Conservation (phyloP, 2,113 vertebrate species). For the Paradoxurus hermaphroditus region DNA sequence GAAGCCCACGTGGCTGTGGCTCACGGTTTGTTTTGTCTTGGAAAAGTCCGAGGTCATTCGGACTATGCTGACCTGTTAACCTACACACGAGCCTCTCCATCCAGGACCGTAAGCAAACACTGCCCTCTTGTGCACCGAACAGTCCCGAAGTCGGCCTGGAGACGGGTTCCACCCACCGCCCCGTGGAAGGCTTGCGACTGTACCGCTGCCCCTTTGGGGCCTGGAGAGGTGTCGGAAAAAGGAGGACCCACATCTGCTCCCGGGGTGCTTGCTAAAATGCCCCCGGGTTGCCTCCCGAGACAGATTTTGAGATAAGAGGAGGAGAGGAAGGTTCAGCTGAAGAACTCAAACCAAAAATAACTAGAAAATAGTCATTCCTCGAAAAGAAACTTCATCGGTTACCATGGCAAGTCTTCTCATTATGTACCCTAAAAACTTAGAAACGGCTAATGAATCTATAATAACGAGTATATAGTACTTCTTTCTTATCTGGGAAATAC, state of each 20-base stretch:
- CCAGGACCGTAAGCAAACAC: constrained; percentile 77
- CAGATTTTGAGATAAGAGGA: constrained; percentile 23
- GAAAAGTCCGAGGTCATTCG: constrained; percentile 65
- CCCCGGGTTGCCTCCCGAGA: neutral
- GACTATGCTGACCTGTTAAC: constrained; percentile 64
- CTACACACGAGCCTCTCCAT: neutral
- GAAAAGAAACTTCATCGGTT: neutral
- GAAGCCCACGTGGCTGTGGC: neutral
- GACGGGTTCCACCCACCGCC: neutral
- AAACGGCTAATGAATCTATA: neutral
- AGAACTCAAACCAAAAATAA: constrained; percentile 5
- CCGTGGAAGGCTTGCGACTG: neutral
- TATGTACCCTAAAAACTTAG: neutral
- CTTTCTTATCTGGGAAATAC: constrained; percentile 11
- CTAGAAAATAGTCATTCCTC: constrained; percentile 35
- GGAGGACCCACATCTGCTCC: constrained; percentile 12
- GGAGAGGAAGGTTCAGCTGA: neutral
- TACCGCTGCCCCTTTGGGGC: neutral
- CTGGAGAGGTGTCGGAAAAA: neutral
- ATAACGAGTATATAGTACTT: neutral
- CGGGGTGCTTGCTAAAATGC: neutral
- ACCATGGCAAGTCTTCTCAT: neutral
- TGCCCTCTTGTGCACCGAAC: constrained; percentile 84
- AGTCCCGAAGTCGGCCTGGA: neutral
- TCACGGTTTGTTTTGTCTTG: constrained; percentile 62